phyloP scores from a whole-genome alignment of 2,113 vertebrate genomes.

The Gallinago paraguaiae region DNA sequence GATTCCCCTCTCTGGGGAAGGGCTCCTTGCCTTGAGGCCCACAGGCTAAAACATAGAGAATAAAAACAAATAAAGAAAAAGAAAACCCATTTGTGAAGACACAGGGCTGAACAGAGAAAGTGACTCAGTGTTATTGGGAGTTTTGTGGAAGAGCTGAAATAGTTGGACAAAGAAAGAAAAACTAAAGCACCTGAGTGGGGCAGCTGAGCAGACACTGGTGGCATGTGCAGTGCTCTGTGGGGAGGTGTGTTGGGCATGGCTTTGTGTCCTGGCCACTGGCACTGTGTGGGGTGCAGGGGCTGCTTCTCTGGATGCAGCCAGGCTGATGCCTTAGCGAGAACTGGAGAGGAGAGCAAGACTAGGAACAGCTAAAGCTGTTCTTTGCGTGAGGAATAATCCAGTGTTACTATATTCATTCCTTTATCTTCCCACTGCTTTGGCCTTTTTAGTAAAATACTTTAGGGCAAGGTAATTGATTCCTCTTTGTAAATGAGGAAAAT shows the following conservation, averaged over 20 bases:
- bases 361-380: not conserved
- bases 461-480: not conserved
- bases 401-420: not conserved
- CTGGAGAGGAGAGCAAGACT: not conserved
- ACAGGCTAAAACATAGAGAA: not conserved
- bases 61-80: not conserved
- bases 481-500: not conserved
- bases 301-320: not conserved
- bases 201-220: fast-evolving
- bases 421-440: not conserved
- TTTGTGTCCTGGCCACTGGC: fast-evolving
- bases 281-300: not conserved
- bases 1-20: not conserved
- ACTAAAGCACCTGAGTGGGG: not conserved
- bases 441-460: not conserved
- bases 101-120: not conserved
- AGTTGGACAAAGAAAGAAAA: not conserved
- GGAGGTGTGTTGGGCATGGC: not conserved
- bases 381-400: not conserved
- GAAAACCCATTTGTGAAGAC: not conserved
- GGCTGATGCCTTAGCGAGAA: not conserved
- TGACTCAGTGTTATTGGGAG: fast-evolving
- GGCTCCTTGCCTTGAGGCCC: not conserved
- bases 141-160: not conserved
- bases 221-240: fast-evolving